These are phyloP conservation scores for Blera fallax DNA, from an alignment of 2,888 invertebrate species.

Conservation along the genomic window DNA sequence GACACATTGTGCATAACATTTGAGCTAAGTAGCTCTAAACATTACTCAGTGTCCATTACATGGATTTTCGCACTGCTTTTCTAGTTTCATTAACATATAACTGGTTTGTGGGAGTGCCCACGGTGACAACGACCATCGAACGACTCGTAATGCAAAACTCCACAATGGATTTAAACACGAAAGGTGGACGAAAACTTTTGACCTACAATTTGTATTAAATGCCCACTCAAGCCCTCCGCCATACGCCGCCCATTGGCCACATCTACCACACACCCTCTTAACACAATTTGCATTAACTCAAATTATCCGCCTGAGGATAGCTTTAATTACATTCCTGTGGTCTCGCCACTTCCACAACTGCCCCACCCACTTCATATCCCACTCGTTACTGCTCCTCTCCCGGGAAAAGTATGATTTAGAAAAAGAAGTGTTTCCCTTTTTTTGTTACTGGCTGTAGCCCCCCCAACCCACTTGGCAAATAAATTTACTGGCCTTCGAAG, in stretches of 20 bases:
- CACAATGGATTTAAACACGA: background rate
- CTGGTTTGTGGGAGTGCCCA: background rate
- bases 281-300: conserved; percentile 66
- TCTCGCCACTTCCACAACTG: conserved; percentile 51
- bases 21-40: background rate
- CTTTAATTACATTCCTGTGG: conserved; percentile 70
- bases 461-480: conserved; percentile 13
- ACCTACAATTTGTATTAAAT: conserved; percentile 33
- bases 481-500: conserved; percentile 49
- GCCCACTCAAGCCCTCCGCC: conserved; percentile 8
- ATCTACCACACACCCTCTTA: conserved; percentile 41
- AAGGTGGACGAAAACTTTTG: conserved; percentile 8
- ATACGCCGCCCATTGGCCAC: background rate
- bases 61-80: background rate
- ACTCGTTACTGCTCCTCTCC: background rate
- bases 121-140: background rate
- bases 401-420: conserved; percentile 35
- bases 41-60: background rate
- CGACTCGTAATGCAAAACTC: background rate
- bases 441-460: background rate
- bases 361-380: conserved; percentile 14
- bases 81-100: background rate
- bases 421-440: conserved; percentile 1
- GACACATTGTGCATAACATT: background rate
- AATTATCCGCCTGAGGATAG: conserved; percentile 55